Evolutionary conservation across 2,797 vertebrate genomes (phyloP).

Genomic region (Sylvia borin): DNA sequence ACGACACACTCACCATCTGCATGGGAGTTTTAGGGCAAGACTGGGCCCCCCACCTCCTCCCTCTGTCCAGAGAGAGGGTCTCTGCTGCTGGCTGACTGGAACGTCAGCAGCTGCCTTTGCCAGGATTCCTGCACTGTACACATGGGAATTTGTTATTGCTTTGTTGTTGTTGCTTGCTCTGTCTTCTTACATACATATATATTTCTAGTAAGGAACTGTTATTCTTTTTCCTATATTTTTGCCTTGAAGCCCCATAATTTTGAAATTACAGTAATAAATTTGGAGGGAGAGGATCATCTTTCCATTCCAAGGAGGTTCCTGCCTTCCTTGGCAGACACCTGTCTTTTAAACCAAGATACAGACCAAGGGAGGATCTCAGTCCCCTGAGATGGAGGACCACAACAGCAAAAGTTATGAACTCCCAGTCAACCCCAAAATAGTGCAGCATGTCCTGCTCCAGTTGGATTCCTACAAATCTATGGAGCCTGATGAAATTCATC

Average conservation of each 20-base stretch:
- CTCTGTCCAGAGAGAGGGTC: background rate
- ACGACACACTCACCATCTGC: background rate
- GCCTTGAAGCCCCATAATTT: background rate
- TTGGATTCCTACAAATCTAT: background rate
- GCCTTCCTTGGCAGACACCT: background rate
- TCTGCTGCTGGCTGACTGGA: background rate
- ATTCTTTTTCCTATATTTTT: background rate
- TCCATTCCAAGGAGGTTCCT: background rate
- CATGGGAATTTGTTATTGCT: accelerated
- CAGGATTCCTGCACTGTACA: background rate
- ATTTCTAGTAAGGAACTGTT: background rate
- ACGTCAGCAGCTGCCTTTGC: accelerated
- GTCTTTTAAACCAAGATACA: background rate
- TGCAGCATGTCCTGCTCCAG: background rate
- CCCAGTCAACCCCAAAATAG: background rate
- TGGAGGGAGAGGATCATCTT: background rate
- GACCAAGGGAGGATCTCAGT: background rate
- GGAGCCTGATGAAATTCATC: background rate
- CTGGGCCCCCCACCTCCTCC: background rate
- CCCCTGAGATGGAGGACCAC: background rate
- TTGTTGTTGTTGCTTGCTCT: background rate
- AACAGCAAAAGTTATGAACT: background rate
- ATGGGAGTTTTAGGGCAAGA: background rate
- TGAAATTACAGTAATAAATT: background rate
- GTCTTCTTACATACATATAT: background rate